A percentile compares a stretch with the other conserved stretches of the same genome.
phyloP scores from a whole-genome alignment of 2,797 vertebrate genomes.

The Lepus townsendii region DNA sequence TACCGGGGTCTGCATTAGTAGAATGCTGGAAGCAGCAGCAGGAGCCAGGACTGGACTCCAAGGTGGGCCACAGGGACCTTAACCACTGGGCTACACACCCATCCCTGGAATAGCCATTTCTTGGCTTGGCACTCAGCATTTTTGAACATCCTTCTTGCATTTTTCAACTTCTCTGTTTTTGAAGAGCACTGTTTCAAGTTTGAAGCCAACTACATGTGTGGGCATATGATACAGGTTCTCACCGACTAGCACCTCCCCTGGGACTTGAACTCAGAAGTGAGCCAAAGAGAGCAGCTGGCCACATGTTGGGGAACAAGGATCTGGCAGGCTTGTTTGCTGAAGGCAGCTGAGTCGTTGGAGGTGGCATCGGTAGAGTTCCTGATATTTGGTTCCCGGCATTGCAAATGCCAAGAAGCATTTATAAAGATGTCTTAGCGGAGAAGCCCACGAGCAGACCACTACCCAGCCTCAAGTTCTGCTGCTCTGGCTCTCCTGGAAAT shows the following conservation, averaged over 20 bases:
- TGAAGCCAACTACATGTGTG: not conserved
- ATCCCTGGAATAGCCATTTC: not conserved
- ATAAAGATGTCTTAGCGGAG: not conserved
- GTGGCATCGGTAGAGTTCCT: not conserved
- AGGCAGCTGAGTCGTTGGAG: not conserved
- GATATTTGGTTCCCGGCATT: not conserved
- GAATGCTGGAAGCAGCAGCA: no score
- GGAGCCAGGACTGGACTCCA: no score
- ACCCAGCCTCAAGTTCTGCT: not conserved
- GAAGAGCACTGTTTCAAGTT: not conserved
- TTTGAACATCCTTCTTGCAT: not conserved
- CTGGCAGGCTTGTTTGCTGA: not conserved
- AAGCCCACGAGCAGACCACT: not conserved
- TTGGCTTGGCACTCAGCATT: not conserved
- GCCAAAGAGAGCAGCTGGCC: not conserved
- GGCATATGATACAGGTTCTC: not conserved
- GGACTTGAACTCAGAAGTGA: not conserved
- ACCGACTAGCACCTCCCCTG: not conserved
- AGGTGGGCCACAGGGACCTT: no score
- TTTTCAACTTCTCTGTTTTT: slow-evolving; percentile 38
- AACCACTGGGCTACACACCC: no score
- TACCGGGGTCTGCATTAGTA: no score
- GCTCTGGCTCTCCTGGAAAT: not conserved
- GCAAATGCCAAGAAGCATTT: not conserved
- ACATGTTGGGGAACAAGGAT: not conserved